Evolutionary conservation across 1,140 invertebrate genomes (phyloP), one percentile per base, ranked within the genome.

Genomic region (Pararge aegeria): DNA sequence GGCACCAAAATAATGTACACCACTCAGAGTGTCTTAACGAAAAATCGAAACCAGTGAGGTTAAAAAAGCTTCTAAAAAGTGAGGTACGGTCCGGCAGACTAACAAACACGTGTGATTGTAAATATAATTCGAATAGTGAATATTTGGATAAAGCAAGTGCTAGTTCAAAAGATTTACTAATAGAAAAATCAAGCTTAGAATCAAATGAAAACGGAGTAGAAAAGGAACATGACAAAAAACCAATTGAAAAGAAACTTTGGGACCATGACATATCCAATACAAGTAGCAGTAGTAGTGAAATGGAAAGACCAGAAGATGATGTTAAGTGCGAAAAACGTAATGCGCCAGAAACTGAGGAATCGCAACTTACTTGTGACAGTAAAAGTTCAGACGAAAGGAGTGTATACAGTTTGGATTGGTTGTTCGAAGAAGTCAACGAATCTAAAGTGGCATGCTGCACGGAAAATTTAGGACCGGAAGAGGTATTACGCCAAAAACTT

Each of bases 111-210:
- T 83, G 82, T 65, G 81, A 85, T 53, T 83, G 78, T 77, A 87
- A 87, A 70, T 80, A 77, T 76, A 80, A 73, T 58, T 50, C 63
- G 42, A 75, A 64, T 44, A 62, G 63, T 56, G 88, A 90, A 68
- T 90, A 86, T 69, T 90, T 89, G 55, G 92, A 93, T 74, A 91
- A 92, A 69, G 89, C 90, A 16, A 93, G 92, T 76, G 92, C 92
- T 42, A 93, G 92, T 72, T 93, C 92, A 4, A 93, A 93, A 79
- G 93, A 94, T 75, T 91, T 93, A 38, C 78, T 93, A 15, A 87
- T 93, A 76, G 91, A 92, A 53, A 90, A 91, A 80, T 90, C 89
- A 24, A 90, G 90, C 68, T 81, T 91, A 68, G 90, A 91, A 77
- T 91, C 90, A 27, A 90, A 90, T 65, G 90, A 90, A 51, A 86